phyloP scores from a whole-genome alignment of 2,113 vertebrate genomes.

The Capreolus pygargus region DNA sequence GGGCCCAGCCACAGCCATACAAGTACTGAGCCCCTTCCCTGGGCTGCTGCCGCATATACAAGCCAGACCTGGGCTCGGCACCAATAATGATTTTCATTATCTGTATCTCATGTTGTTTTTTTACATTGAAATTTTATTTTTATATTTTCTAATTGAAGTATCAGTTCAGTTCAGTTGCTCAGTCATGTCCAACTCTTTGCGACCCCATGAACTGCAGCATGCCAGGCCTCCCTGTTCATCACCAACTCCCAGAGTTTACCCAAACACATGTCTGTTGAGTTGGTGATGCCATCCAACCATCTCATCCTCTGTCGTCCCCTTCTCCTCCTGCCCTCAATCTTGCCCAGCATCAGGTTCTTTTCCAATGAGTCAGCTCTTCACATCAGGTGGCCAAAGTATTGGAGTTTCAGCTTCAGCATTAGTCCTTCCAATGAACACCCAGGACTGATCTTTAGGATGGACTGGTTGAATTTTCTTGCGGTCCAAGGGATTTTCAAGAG shows the following conservation, averaged over 20 bases:
- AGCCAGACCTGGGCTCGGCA: rapidly evolving
- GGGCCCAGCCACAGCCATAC: rapidly evolving
- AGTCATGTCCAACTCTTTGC: not conserved
- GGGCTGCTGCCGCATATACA: rapidly evolving
- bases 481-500: not conserved
- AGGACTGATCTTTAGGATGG: not conserved
- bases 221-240: not conserved
- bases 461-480: not conserved
- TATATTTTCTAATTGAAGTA: not conserved
- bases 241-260: not conserved
- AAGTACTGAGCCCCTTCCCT: not conserved
- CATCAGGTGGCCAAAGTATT: not conserved
- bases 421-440: not conserved
- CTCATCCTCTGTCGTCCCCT: not conserved
- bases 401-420: not conserved
- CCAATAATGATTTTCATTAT: not conserved
- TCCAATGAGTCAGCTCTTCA: not conserved
- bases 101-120: not conserved
- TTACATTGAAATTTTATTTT: not conserved
- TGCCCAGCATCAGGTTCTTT: not conserved
- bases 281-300: not conserved
- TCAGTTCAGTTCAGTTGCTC: not conserved
- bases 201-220: not conserved
- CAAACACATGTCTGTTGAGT: not conserved
- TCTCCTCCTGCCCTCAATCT: not conserved